Evolutionary conservation across 2,797 vertebrate genomes (phyloP), one percentile per base, ranked within the genome.

Genomic region (Chelonia mydas): DNA sequence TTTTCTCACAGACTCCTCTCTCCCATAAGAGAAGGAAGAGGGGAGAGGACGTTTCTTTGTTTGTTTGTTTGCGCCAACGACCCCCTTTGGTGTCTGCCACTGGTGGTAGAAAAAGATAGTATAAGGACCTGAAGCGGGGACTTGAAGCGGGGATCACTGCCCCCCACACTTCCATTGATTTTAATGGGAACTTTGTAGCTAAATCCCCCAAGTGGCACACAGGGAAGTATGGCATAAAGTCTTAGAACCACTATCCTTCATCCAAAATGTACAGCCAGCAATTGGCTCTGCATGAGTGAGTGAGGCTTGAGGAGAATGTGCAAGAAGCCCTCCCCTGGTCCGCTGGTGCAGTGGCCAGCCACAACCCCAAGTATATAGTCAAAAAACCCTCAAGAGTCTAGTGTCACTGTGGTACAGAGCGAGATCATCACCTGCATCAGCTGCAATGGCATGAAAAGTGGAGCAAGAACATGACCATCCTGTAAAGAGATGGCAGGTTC

Each of bases 341-440:
- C 47, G 93, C 88, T 94, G 92, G 65, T 95, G 90, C 89, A 90
- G 84, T 83, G 55, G 92, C 90, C 92, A 96, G 92, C 45, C 91
- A 92, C 89, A 94, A 94, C 85, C 83, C 55, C 84, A 91, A 96
- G 80, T 90, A 94, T 91, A 91, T 80, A 95, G 85, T 54, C 25
- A 95, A 96, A 96, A 72, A 93, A 90, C 51, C 86, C 81, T 81
- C 51, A 27, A 65, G 53, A 61, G 88, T 95, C 94, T 88, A 93
- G 79, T 37, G 49, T 84, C 68, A 21, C n/a, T 93, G 53, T 33
- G 6, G 7, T 25, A 51, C 41, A 87, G 2, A 5, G 68, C 45
- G 84, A 51, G 10, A 4, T 50, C 9, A 21, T 65, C 89, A 87
- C 78, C 65, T 41, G 50, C 74, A 7, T 16, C 1, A 2, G 11